Evolutionary conservation across 2,797 vertebrate species (phyloP).

Genomic region (Neosilurus mollespiculum): DNA sequence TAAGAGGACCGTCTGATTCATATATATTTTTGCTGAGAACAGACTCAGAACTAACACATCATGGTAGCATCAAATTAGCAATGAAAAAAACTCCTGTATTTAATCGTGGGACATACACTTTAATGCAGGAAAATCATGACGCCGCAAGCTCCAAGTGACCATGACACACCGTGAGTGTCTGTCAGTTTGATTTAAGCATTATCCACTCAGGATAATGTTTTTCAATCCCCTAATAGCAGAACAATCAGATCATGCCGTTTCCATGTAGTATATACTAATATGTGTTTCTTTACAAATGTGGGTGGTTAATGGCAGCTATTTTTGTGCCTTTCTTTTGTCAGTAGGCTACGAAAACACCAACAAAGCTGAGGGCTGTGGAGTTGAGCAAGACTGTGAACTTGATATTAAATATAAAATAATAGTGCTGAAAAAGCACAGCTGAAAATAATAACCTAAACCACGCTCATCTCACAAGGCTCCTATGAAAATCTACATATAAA

Average conservation of each 20-base stretch:
- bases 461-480: not conserved
- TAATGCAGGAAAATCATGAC: too few relatives aligned
- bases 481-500: not conserved
- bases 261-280: not conserved
- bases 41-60: not conserved
- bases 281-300: not conserved
- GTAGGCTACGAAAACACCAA: not conserved
- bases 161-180: too few relatives aligned
- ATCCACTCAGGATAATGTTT: too few relatives aligned
- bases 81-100: too few relatives aligned
- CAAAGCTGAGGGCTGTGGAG: not conserved
- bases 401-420: not conserved
- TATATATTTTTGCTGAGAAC: not conserved
- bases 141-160: too few relatives aligned
- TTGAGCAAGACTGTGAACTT: not conserved
- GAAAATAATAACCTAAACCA: not conserved
- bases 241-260: too few relatives aligned
- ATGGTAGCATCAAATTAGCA: too few relatives aligned
- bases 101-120: too few relatives aligned
- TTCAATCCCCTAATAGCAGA: too few relatives aligned
- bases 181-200: too few relatives aligned
- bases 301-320: slow-evolving; percentile 1
- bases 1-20: not conserved
- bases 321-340: not conserved
- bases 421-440: not conserved